phyloP scores from a whole-genome alignment of 2,797 vertebrate species.

The Sphenodon punctatus region DNA sequence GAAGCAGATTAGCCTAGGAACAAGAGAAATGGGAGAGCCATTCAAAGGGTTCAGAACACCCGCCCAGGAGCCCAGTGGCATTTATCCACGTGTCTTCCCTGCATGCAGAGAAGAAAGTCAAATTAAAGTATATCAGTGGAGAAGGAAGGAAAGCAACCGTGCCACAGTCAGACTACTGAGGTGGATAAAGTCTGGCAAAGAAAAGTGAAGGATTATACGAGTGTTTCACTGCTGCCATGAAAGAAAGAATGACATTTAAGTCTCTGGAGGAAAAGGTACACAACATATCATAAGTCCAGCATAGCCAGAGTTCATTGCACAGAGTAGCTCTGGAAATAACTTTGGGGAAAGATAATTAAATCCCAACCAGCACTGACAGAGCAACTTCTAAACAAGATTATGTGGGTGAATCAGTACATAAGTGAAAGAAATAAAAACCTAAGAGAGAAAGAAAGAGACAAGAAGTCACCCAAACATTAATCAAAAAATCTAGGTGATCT shows the following conservation, averaged over 20 bases:
- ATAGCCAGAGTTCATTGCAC: not conserved
- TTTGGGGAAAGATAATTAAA: not conserved
- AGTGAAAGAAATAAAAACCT: too few relatives aligned
- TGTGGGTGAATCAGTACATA: not conserved
- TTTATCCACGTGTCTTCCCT: not conserved
- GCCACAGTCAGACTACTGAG: not conserved
- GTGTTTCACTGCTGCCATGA: not conserved
- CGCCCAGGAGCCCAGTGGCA: not conserved
- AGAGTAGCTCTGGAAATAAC: not conserved
- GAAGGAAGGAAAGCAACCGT: not conserved
- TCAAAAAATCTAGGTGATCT: conserved; percentile 3
- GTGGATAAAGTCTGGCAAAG: too few relatives aligned
- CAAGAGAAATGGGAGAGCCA: too few relatives aligned
- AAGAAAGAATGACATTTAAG: not conserved
- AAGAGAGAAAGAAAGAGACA: conserved; percentile 21
- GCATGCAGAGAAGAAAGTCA: not conserved
- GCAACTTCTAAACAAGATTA: not conserved
- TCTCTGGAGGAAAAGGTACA: not conserved
- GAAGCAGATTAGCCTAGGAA: too few relatives aligned
- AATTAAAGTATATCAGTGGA: not conserved
- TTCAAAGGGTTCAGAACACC: too few relatives aligned
- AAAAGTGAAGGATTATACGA: too few relatives aligned
- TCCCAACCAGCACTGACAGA: not conserved
- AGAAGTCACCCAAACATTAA: conserved; percentile 18
- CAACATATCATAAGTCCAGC: rapidly evolving